Evolutionary conservation across 2,888 invertebrate genomes (phyloP), one percentile per base, ranked within the genome.

Genomic region (Pseudococcus jackbeardsleyi): DNA sequence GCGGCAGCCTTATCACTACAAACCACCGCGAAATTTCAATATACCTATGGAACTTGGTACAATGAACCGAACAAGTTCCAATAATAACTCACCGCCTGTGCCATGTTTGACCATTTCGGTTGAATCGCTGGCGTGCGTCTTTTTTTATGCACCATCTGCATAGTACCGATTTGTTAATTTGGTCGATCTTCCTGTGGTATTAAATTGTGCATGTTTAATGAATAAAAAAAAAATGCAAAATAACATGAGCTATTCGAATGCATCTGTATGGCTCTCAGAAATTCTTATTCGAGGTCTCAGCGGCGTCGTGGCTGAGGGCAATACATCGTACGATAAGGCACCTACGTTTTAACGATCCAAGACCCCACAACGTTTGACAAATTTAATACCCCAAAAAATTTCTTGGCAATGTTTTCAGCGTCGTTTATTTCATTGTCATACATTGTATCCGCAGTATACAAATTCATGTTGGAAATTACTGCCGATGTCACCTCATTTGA

Each of bases 371-470:
- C 26, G 39, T 19, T 39, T 39, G 77, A 77, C 77, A 77, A 77
- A 77, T 77, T 77, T 77, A 77, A 39, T 77, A 77, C 39, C 39
- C 50, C 12, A 46, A 39, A 39, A 77, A 15, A 12, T 77, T 17
- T 17, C 39, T 15, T 77, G 39, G 77, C 26, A 77, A 77, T 77
- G 39, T 77, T 77, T 39, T 77, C 39, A 77, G 77, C 26, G 15
- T 77, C 77, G 77, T 77, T 77, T 77, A 77, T 77, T 33, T 77
- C 19, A 77, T 77, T 77, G 39, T 17, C 77, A 17, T 77, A 77
- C 77, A 77, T 33, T 77, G 77, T 77, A 77, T 39, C 68, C 8
- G 26, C 26, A 33, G 26, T 17, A 15, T 50, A 50, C 5, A 50
- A 15, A 50, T 46, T 46, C 5, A 15, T 7, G 77, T 15, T 39